phyloP scores from a whole-genome alignment of 2,888 invertebrate species.

The Luperina nickerlii region DNA sequence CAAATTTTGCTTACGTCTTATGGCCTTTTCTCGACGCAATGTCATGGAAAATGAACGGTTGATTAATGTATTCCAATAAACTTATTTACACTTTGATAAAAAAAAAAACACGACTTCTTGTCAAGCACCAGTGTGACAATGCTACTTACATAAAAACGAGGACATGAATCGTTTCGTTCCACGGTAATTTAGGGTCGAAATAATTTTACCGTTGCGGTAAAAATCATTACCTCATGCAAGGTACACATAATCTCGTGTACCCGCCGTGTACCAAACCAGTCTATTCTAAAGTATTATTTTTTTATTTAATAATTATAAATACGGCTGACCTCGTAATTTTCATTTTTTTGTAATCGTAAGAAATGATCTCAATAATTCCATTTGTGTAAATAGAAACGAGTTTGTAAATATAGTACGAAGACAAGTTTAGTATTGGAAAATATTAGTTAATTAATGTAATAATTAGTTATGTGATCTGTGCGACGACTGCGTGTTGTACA shows the following conservation, averaged over 20 bases:
- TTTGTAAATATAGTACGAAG: constrained; percentile 83
- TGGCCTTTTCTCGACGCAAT: constrained; percentile 16
- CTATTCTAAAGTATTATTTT: constrained; percentile 88
- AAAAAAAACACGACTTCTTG: constrained; percentile 36
- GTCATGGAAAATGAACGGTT: constrained; percentile 13
- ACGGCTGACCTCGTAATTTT: constrained; percentile 83
- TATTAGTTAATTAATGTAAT: constrained; percentile 74
- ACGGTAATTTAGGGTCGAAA: constrained; percentile 64
- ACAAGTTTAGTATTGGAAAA: constrained; percentile 74
- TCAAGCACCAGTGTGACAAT: constrained; percentile 63
- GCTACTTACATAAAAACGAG: constrained; percentile 56
- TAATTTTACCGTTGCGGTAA: constrained; percentile 63
- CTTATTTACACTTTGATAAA: constrained; percentile 10
- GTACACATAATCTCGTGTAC: constrained; percentile 70
- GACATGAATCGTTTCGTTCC: constrained; percentile 60
- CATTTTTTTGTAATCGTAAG: constrained; percentile 85
- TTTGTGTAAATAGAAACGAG: constrained; percentile 87
- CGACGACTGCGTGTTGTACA: constrained; percentile 69
- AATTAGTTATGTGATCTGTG: constrained; percentile 76
- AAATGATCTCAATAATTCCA: constrained; percentile 90
- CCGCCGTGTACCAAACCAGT: constrained; percentile 86
- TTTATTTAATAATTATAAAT: constrained; percentile 78
- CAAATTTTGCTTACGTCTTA: constrained; percentile 45
- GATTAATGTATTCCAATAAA: neutral
- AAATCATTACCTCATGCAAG: constrained; percentile 82